phyloP scores from a whole-genome alignment of 1,140 invertebrate species.

The Lordiphosa mommai region DNA sequence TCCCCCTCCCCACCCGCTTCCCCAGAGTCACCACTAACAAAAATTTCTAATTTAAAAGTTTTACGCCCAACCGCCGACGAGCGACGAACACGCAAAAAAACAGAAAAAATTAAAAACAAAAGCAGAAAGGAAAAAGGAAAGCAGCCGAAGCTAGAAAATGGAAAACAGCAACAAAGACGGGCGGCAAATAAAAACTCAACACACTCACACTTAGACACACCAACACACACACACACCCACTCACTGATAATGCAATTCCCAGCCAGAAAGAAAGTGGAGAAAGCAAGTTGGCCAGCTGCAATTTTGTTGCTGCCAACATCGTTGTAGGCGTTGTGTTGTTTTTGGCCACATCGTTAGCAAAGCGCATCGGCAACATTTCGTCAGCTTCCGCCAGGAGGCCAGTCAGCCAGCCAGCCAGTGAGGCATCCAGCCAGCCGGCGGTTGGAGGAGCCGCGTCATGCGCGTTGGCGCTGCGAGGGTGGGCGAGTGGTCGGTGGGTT shows the following conservation, averaged over 20 bases:
- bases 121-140: constrained; percentile 17
- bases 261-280: constrained; percentile 53
- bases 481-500: constrained; percentile 17
- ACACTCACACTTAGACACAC: constrained; percentile 19
- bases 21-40: constrained; percentile 46
- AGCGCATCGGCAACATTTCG: constrained; percentile 76
- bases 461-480: constrained; percentile 64
- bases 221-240: constrained; percentile 19
- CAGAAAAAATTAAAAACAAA: constrained; percentile 34
- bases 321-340: constrained; percentile 70
- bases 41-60: constrained; percentile 79
- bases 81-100: constrained; percentile 9
- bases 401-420: constrained; percentile 24
- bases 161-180: constrained; percentile 46
- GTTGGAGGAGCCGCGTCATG: constrained; percentile 66
- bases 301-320: constrained; percentile 45
- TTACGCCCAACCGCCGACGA: constrained; percentile 63
- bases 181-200: constrained; percentile 67
- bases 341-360: constrained; percentile 76
- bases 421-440: constrained; percentile 33
- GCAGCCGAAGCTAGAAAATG: constrained; percentile 66
- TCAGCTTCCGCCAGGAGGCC: constrained; percentile 58
- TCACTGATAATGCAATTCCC: constrained; percentile 70
- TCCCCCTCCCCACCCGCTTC: not conserved
- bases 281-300: constrained; percentile 52